Evolutionary conservation across 2,888 invertebrate genomes (phyloP), one percentile per base, ranked within the genome.

Genomic region (Lasioglossum oenotherae): DNA sequence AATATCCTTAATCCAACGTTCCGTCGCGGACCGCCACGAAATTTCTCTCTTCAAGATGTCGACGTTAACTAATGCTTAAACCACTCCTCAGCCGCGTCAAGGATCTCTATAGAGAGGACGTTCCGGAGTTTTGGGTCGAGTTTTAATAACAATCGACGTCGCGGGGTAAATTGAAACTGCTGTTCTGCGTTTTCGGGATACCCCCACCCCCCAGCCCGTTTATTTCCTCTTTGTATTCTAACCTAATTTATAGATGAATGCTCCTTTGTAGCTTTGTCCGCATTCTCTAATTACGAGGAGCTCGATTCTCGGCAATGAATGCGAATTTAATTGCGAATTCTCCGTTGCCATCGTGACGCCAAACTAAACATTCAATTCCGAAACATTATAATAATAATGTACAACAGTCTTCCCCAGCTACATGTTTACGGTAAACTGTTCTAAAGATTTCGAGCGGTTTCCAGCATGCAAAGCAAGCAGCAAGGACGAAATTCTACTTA

Each of bases 401-500:
- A 23, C 3, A 10, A n/a, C 10, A 53, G 10, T 10, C n/a, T 3
- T 0, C 8, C 0, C 8, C n/a, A n/a, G n/a, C 3, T n/a, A n/a
- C 10, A 1, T n/a, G n/a, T n/a, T n/a, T 10, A 23, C 1, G 10
- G 8, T 10, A 10, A n/a, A 53, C 53, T n/a, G 53, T 53, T 53
- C 23, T 8, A n/a, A 53, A 53, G 53, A 53, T 53, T 10, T n/a
- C n/a, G 53, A n/a, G 53, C n/a, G 2, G 3, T 53, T 53, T 10
- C 77, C 76, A 81, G n/a, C n/a, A 35, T 31, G 19, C 31, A 35
- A 31, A 64, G 69, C 46, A 31, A 64, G 69, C 46, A 44, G 8
- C 77, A 16, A n/a, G 27, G 69, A 76, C 69, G 49, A 74, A 81
- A 80, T 82, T 84, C 72, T 14, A 35, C 75, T 88, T 76, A 73